Conservation (phyloP, 2,113 vertebrate species). For the Zonotrichia leucophrys region DNA sequence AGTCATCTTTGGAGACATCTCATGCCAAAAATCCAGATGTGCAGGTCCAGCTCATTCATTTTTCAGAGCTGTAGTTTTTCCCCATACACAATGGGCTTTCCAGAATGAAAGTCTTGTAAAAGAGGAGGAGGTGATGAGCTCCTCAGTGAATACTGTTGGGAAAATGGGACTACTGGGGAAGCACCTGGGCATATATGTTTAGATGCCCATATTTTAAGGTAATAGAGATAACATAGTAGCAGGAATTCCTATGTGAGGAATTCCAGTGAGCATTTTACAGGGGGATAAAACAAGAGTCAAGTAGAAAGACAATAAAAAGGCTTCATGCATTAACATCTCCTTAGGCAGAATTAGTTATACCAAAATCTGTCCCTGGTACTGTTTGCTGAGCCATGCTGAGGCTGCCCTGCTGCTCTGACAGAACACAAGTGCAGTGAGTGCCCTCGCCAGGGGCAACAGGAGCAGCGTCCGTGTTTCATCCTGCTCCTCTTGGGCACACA, state of each 20-base stretch:
- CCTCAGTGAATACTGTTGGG: not conserved
- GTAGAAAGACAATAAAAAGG: not conserved
- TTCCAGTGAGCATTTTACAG: not conserved
- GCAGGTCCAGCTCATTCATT: not conserved
- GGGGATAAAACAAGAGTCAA: not conserved
- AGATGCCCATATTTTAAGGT: not conserved
- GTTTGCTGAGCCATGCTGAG: not conserved
- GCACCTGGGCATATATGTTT: not conserved
- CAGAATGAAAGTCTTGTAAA: not conserved
- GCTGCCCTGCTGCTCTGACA: not conserved
- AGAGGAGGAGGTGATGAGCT: not conserved
- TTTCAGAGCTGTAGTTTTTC: not conserved
- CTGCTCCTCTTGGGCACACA: not conserved
- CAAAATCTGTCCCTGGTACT: not conserved
- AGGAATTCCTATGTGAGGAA: not conserved
- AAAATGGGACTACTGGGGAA: fast-evolving
- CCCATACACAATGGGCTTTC: not conserved
- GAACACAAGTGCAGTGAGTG: fast-evolving
- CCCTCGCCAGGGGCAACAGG: fast-evolving
- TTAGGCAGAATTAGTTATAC: not conserved
- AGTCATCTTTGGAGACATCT: not conserved
- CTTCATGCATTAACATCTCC: not conserved
- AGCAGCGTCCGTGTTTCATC: fast-evolving
- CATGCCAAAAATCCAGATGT: not conserved
- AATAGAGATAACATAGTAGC: not conserved